Evolutionary conservation across 1,140 invertebrate genomes (phyloP).

Genomic region (Drosophila azteca): DNA sequence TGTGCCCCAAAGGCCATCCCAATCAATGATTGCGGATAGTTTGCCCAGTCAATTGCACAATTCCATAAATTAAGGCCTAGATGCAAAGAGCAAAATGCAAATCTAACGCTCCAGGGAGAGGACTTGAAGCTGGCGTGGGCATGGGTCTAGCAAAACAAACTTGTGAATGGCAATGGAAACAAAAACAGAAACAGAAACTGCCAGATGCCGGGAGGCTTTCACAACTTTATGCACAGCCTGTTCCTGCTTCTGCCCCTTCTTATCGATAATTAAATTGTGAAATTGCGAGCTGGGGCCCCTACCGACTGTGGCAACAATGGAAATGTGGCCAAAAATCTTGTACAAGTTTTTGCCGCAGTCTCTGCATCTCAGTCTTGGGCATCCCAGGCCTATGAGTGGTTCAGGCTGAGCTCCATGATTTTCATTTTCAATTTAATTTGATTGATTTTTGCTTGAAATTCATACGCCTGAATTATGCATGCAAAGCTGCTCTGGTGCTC

Average conservation of each 20-base stretch:
- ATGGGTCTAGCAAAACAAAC: slow-evolving; percentile 25
- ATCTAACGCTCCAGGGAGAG: slow-evolving; percentile 18
- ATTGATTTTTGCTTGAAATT: slow-evolving; percentile 71
- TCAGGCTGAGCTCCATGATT: slow-evolving; percentile 47
- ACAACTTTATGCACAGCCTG: slow-evolving; percentile 38
- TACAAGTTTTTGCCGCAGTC: slow-evolving; percentile 31
- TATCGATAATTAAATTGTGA: slow-evolving; percentile 62
- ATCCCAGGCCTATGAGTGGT: slow-evolving; percentile 1
- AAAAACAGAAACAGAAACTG: slow-evolving; percentile 42
- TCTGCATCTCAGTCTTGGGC: neutral
- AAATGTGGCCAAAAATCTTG: slow-evolving; percentile 32
- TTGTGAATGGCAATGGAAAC: slow-evolving; percentile 38
- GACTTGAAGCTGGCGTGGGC: slow-evolving; percentile 8
- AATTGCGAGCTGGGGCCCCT: slow-evolving; percentile 15
- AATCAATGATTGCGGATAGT: slow-evolving; percentile 13
- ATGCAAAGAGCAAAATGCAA: slow-evolving; percentile 21
- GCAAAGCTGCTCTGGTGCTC: slow-evolving; percentile 60
- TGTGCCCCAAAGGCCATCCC: neutral
- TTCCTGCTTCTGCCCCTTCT: neutral
- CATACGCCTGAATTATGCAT: slow-evolving; percentile 63
- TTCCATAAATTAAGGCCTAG: slow-evolving; percentile 58
- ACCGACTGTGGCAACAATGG: slow-evolving; percentile 27
- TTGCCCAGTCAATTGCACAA: slow-evolving; percentile 38
- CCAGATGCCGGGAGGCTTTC: slow-evolving; percentile 38
- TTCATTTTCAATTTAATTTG: slow-evolving; percentile 74